A percentile compares a stretch with the other conserved stretches of the same genome.
These are phyloP conservation scores for Drosophila rhopaloa DNA, from an alignment of 1,140 invertebrate species.

Conservation along the genomic window DNA sequence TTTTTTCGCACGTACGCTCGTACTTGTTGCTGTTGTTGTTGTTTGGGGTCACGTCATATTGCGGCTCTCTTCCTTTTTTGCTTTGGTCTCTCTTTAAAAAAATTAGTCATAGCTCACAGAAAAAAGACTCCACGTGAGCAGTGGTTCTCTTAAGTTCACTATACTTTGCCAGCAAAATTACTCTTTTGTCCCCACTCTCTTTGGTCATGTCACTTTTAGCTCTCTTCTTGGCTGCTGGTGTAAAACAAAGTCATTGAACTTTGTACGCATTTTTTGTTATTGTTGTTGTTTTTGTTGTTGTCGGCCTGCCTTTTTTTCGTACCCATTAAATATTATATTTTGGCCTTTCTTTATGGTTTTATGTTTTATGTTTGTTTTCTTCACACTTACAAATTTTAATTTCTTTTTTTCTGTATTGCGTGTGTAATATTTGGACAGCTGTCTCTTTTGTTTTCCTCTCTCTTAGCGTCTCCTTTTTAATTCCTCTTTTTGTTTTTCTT, in stretches of 20 bases:
- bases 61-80: constrained; percentile 7
- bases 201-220: background rate
- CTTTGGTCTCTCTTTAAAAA: constrained; percentile 19
- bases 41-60: constrained; percentile 75
- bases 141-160: constrained; percentile 6
- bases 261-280: constrained; percentile 74
- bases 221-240: constrained; percentile 33
- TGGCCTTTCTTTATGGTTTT: constrained; percentile 40
- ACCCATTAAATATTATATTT: constrained; percentile 48
- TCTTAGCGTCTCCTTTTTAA: background rate
- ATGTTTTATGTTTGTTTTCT: constrained; percentile 65
- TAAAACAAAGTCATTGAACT: constrained; percentile 81
- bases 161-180: too few species aligned
- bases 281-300: constrained; percentile 41
- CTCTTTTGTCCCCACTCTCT: constrained; percentile 1
- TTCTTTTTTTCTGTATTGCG: constrained; percentile 37
- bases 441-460: constrained; percentile 26
- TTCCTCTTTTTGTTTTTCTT: constrained; percentile 22
- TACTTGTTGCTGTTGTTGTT: constrained; percentile 81
- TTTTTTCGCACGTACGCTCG: constrained; percentile 72
- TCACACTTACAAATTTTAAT: constrained; percentile 61
- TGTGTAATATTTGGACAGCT: constrained; percentile 77
- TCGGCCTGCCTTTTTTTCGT: constrained; percentile 54
- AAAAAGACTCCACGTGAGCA: constrained; percentile 8
- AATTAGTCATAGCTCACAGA: constrained; percentile 62